phyloP scores from a whole-genome alignment of 1,140 invertebrate genomes.

The Lethocerus indicus region DNA sequence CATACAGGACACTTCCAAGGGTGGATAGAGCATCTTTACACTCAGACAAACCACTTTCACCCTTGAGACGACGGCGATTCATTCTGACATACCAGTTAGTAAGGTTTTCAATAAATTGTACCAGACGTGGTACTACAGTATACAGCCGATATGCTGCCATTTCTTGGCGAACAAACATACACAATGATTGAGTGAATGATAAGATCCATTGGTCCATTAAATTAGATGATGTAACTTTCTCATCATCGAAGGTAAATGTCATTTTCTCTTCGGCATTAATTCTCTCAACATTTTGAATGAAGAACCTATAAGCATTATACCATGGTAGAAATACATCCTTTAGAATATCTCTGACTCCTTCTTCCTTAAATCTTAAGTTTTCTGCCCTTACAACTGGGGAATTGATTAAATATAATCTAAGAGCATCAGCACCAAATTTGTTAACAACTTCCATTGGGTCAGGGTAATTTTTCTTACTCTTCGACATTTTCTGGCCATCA shows the following conservation, averaged over 20 bases:
- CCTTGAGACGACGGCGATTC: constrained; percentile 80
- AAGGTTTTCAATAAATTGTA: constrained; percentile 93
- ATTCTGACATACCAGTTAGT: constrained; percentile 98
- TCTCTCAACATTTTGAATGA: constrained; percentile 40
- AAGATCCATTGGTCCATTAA: constrained; percentile 97
- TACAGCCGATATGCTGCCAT: constrained; percentile 92
- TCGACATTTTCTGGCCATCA: constrained; percentile 99
- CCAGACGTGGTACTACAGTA: constrained; percentile 82
- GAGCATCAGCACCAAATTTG: constrained; percentile 93
- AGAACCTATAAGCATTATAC: constrained; percentile 96
- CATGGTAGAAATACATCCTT: constrained; percentile 98
- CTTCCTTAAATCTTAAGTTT: constrained; percentile 91
- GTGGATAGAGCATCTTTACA: constrained; percentile 73
- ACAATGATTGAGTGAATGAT: constrained; percentile 73
- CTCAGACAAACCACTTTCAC: constrained; percentile 56
- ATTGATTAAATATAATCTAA: constrained; percentile 92
- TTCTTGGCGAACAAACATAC: constrained; percentile 77
- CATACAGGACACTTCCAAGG: constrained; percentile 72
- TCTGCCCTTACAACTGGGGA: constrained; percentile 96
- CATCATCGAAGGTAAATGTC: constrained; percentile 29
- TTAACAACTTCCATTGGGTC: constrained; percentile 64
- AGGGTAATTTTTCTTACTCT: constrained; percentile 97
- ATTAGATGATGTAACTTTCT: constrained; percentile 36
- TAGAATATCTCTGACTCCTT: constrained; percentile 87
- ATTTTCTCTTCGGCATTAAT: constrained; percentile 25